Conservation (phyloP, 2,113 vertebrate genomes). For the Ploceus nigricollis region DNA sequence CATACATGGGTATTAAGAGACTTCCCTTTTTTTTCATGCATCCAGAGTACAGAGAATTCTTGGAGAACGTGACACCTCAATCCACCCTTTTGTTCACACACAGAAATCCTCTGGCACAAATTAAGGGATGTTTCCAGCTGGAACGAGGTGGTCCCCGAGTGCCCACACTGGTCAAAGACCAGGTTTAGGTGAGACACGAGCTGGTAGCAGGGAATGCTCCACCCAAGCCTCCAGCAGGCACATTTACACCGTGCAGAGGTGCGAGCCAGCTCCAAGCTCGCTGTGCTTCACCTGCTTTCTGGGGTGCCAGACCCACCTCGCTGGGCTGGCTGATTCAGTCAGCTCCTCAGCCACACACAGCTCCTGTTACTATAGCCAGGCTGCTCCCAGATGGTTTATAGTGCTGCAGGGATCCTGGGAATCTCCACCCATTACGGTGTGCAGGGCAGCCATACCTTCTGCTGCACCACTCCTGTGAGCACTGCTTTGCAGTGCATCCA, state of each 20-base stretch:
- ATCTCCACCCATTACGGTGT: background rate
- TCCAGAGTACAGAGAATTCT: background rate
- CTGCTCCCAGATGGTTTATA: background rate
- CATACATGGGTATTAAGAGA: background rate
- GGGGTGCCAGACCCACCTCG: background rate
- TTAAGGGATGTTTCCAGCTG: background rate
- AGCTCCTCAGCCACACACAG: background rate
- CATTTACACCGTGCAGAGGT: accelerated
- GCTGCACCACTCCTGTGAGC: background rate
- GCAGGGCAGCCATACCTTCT: background rate
- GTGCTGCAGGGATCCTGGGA: background rate
- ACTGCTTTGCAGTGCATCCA: background rate
- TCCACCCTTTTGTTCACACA: background rate
- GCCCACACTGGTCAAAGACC: background rate
- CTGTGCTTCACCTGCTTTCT: background rate
- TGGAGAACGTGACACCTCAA: background rate
- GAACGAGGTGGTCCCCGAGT: background rate
- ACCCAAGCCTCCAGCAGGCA: background rate
- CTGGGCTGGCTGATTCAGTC: background rate
- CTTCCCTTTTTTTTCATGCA: background rate
- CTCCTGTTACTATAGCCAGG: background rate
- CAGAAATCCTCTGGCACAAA: background rate
- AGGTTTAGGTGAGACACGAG: background rate
- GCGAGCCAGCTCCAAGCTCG: background rate
- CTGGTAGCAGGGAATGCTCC: background rate